Conservation (phyloP, 2,888 invertebrate species). For the Aporophyla lueneburgensis region DNA sequence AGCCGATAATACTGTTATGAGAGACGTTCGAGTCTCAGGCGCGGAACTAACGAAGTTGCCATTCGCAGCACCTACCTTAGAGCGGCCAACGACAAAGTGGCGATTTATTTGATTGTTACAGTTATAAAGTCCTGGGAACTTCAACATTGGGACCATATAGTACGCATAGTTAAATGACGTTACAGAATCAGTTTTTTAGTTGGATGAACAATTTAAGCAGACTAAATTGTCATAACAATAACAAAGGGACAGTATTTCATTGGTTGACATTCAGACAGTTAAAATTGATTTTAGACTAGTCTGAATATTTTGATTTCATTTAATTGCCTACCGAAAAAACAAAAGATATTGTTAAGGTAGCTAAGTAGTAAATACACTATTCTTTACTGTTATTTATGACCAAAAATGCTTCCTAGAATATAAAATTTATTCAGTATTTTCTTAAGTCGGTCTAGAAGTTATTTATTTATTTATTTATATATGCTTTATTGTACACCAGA, state of each 20-base stretch:
- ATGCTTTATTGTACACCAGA: too few relatives aligned
- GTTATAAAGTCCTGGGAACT: not conserved
- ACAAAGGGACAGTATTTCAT: conserved; percentile 1
- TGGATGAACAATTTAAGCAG: not conserved
- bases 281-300: not conserved
- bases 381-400: not conserved
- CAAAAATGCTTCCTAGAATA: not conserved
- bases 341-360: not conserved
- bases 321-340: not conserved
- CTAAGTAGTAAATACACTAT: too few relatives aligned
- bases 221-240: conserved; percentile 1
- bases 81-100: conserved; percentile 4
- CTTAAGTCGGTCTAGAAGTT: not conserved
- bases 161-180: not conserved
- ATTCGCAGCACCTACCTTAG: conserved; percentile 53
- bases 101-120: conserved; percentile 47
- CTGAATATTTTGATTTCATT: conserved; percentile 6
- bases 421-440: too few relatives aligned
- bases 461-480: too few relatives aligned
- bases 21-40: conserved; percentile 51
- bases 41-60: conserved; percentile 56
- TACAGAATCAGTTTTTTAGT: not conserved
- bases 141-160: not conserved
- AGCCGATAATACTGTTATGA: conserved; percentile 67
- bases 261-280: not conserved